Conservation (phyloP, 1,140 invertebrate species). For the Meloidogyne hapla region DNA sequence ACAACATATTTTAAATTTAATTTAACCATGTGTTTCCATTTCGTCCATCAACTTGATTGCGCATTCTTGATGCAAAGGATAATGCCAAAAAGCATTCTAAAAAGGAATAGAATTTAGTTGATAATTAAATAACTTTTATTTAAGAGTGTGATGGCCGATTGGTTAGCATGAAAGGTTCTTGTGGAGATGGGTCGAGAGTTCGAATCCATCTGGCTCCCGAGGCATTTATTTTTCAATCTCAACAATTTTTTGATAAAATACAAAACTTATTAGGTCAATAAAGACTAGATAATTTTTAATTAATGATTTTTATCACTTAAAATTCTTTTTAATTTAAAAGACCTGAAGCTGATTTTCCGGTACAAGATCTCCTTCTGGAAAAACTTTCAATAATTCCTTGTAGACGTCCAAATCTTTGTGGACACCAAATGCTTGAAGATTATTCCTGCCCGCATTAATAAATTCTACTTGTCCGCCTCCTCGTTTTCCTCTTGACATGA, state of each 20-base stretch:
- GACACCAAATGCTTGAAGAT: slow-evolving; percentile 82
- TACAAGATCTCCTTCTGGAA: slow-evolving; percentile 87
- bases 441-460: slow-evolving; percentile 80
- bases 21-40: slow-evolving; percentile 78
- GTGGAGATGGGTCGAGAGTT: too few species aligned
- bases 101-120: slow-evolving; percentile 14
- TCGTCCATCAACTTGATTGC: slow-evolving; percentile 80
- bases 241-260: too few species aligned
- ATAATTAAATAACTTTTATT: neutral
- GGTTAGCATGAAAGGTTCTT: too few species aligned
- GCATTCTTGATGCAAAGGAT: slow-evolving; percentile 89
- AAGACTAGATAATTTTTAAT: slow-evolving; percentile 82
- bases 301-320: neutral
- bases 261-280: too few species aligned
- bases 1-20: neutral
- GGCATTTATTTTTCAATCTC: too few species aligned
- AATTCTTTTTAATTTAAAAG: neutral
- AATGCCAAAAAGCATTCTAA: slow-evolving; percentile 73
- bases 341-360: slow-evolving; percentile 78
- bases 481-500: slow-evolving; percentile 37
- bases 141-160: too few species aligned
- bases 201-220: too few species aligned
- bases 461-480: slow-evolving; percentile 83
- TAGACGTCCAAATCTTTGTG: slow-evolving; percentile 86
- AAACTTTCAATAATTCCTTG: slow-evolving; percentile 81